Conservation (phyloP, 2,113 vertebrate genomes). For the Etia nguti region DNA sequence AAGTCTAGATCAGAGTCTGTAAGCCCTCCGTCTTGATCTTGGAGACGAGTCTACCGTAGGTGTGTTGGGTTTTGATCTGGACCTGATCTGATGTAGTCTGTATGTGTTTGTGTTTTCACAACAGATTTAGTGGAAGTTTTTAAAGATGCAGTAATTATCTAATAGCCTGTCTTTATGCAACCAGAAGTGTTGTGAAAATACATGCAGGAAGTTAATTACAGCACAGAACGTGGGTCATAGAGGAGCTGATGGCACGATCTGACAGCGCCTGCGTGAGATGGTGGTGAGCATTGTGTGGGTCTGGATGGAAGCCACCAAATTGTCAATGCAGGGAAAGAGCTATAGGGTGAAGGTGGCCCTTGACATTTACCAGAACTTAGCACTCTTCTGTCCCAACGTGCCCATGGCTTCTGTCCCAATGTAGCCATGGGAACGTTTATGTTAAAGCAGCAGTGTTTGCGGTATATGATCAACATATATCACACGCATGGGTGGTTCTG, state of each 20-base stretch:
- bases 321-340: background rate
- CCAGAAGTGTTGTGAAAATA: background rate
- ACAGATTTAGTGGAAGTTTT: background rate
- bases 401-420: too few relatives aligned
- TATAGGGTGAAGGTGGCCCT: background rate
- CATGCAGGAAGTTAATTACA: background rate
- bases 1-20: background rate
- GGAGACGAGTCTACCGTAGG: background rate
- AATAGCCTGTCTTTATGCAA: background rate
- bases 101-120: background rate
- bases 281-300: rapidly evolving
- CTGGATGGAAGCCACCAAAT: background rate
- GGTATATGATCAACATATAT: background rate
- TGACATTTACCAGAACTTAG: background rate
- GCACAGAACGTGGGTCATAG: background rate
- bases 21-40: background rate
- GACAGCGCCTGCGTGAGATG: rapidly evolving
- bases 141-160: background rate
- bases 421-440: background rate
- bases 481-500: background rate
- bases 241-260: background rate
- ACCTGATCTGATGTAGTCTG: background rate
- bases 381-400: too few relatives aligned
- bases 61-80: background rate
- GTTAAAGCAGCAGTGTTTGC: background rate